Evolutionary conservation across 2,113 vertebrate genomes (phyloP), one percentile per base, ranked within the genome.

Genomic region (Typhlomys cinereus): DNA sequence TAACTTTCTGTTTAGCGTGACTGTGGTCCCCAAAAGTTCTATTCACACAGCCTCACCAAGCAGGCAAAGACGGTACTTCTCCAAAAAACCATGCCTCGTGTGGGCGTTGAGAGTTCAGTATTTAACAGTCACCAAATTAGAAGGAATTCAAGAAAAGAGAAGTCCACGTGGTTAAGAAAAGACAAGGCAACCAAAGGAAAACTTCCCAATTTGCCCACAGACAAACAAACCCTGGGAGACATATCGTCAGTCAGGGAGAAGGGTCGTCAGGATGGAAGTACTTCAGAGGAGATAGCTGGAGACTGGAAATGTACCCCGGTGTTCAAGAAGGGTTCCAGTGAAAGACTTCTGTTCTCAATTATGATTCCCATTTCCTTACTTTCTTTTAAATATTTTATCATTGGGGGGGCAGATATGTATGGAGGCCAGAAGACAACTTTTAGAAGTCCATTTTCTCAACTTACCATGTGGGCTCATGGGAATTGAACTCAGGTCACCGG

Each of bases 1-100:
- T 52, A 73, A 6, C 36, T 41, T 91, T 75, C 48, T 73, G 5
- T 91, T 83, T 46, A 74, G 59, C 87, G 52, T 39, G 52, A 69
- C 36, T 41, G 2, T 34, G 73, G 29, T 57, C 46, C 64, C 50
- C n/a, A 9, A 25, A 27, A 62, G 17, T 57, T 82, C 17, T n/a
- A 48, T 20, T 67, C 17, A 59, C 7, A 12, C 25, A 34, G 0
- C 46, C 57, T 91, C 70, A 79, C 59, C n/a, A 48, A 75, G 34
- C 15, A 54, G 57, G 44, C 9, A 13, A 71, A 25, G 8, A 50
- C 79, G n/a, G n/a, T 15, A 18, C 64, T 90, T 74, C 74, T 64
- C 50, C 50, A 27, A 27, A 75, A 66, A 36, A 14, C 62, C 17
- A 54, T 73, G 18, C 59, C 52, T 93, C 46, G 0, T 8, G 39